Base-by-base conservation (phyloP, 2,113 vertebrate genomes). In the Coptodon bakossiorum region DNA sequence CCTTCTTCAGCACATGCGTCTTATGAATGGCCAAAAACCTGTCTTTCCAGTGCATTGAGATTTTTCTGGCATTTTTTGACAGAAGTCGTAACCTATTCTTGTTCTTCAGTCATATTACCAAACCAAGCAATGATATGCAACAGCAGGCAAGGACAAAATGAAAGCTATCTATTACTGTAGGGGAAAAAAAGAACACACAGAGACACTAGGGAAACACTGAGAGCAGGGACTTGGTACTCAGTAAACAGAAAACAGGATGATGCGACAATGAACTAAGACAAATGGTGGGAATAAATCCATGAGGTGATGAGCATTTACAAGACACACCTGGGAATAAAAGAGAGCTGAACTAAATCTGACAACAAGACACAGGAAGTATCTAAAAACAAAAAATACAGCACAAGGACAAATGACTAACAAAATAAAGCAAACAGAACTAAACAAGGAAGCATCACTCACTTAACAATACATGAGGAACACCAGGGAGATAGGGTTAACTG, bases 41-140 rank as follows among this genome's bases (percentile, higher is more conserved):
- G 8, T 61, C 29, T 31, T 61, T 61, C 29, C 29, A 61, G 14
- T 31, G 3, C 14, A 9, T 29, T 31, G 16, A 61, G 29, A 31
- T 17, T 34, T 61, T 31, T 61, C 57, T 34, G 57, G 57, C 57
- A 61, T 29, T 31, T 61, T 61, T 61, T 61, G 57, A 14, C 57
- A 61, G 29, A 61, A 61, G 57, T 61, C 1, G 1, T 61, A 61
- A 34, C 29, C 57, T 34, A 61, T 61, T 61, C 0, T 0, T 61
- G 29, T 61, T 61, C 57, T 17, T 61, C 57, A 61, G 29, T 61
- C 29, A 61, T 61, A 61, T 61, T 34, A 61, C 57, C 3, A 61
- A 61, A 61, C 17, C 27, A 61, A 61, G 14, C 5, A 61, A 61
- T 31, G 5, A 17, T 61, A 61, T 61, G 57, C 57, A 31, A 61